Evolutionary conservation across 2,113 vertebrate genomes (phyloP).

Genomic region (Indri indri): DNA sequence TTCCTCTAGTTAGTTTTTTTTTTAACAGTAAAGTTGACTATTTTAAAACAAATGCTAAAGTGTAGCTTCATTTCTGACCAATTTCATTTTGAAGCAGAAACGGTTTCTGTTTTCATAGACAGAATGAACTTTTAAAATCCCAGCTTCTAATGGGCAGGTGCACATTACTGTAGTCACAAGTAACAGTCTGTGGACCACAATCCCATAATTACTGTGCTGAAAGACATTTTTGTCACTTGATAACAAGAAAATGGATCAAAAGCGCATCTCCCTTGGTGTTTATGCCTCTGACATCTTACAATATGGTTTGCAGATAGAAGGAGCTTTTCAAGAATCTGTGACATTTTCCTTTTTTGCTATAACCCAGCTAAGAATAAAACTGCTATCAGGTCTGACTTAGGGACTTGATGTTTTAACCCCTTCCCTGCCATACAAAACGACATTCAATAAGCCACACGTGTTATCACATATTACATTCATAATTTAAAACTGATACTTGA

Average conservation of each 20-base stretch:
- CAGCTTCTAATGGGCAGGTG: constrained; percentile 1
- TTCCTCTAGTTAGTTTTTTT: not conserved
- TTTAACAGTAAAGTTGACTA: not conserved
- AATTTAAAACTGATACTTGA: not conserved
- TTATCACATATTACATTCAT: not conserved
- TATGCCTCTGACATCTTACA: not conserved
- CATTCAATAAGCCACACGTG: not conserved
- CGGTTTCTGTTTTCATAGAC: constrained; percentile 9
- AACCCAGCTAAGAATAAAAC: not conserved
- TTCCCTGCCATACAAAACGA: not conserved
- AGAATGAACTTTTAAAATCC: not conserved
- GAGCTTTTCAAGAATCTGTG: not conserved
- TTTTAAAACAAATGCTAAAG: not conserved
- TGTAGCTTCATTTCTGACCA: not conserved
- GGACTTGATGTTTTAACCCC: not conserved
- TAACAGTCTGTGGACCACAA: not conserved
- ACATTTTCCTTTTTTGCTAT: not conserved
- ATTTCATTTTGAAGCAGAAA: constrained; percentile 26
- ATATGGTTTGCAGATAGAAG: constrained; percentile 1
- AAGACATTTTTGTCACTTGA: constrained; percentile 50
- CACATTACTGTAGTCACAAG: not conserved
- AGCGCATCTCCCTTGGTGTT: not conserved
- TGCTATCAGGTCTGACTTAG: not conserved
- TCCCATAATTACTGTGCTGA: constrained; percentile 44
- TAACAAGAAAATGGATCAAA: not conserved